Base-by-base conservation (phyloP, 2,888 invertebrate species). In the Branchipolynoe longqiensis region DNA sequence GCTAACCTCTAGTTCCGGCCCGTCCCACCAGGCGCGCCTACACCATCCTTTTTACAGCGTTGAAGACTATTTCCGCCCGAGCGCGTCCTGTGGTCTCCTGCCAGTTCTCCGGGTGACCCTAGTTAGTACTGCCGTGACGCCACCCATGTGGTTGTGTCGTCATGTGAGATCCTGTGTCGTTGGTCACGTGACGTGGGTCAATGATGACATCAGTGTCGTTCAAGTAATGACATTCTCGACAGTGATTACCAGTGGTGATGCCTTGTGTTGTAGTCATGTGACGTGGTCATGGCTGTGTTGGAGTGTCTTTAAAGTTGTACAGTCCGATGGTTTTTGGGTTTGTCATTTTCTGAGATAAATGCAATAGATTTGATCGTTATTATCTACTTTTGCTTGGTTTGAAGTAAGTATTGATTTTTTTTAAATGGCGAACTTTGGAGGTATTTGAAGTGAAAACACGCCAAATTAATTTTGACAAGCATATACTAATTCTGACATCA, bases 21-120 rank as follows among this genome's bases (percentile, higher is more conserved):
- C n/a, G n/a, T n/a, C n/a, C n/a, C n/a, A 38, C 36, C 38, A 69
- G 69, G 69, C 69, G 33, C 69, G 69, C n/a, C 69, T 69, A 8
- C 69, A 69, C 38, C 36, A 69, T n/a, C 69, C 69, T n/a, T 33
- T 69, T 33, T 69, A 69, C 69, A 33, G 69, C 36, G 4, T 14
- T 3, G 36, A 36, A 12, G 8, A 18, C 36, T 38, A 69, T n/a
- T 38, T 33, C 36, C 33, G 69, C 2, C 69, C 69, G 3, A 36
- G 36, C 38, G 25, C 69, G 36, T 31, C 36, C 22, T 33, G 69
- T 0, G 69, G 69, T 1, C 69, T 69, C n/a, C 1, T 69, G 14
- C 69, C 69, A 4, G 18, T 38, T n/a, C 69, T 69, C 18, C 69
- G 38, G 69, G 69, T 38, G 22, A 69, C 69, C 33, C 38, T 69